phyloP scores from a whole-genome alignment of 2,113 vertebrate genomes.

The Ammospiza nelsoni region DNA sequence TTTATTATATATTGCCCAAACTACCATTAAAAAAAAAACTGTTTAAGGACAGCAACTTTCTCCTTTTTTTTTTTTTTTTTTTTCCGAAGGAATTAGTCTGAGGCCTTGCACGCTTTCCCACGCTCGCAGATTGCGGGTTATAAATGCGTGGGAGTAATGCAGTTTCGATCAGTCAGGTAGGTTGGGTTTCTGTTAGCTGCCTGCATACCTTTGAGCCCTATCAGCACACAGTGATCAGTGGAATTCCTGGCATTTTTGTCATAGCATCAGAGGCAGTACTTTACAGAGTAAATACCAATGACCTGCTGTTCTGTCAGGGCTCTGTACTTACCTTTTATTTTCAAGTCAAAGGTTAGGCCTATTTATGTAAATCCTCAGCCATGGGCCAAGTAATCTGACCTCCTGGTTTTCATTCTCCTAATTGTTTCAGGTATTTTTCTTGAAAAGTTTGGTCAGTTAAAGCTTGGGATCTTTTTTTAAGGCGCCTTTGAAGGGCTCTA shows the following conservation, averaged over 20 bases:
- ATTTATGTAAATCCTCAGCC: constrained; percentile 81
- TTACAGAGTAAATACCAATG: constrained; percentile 74
- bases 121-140: constrained; percentile 54
- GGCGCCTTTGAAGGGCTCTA: constrained; percentile 73
- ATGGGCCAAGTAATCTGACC: constrained; percentile 76
- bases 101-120: constrained; percentile 66
- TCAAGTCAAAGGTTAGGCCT: constrained; percentile 77
- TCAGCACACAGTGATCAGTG: constrained; percentile 76
- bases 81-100: constrained; percentile 36
- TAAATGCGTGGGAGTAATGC: constrained; percentile 69
- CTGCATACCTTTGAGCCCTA: constrained; percentile 70
- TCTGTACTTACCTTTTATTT: constrained; percentile 79
- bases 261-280: constrained; percentile 74
- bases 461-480: constrained; percentile 65
- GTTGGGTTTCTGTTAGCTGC: constrained; percentile 72
- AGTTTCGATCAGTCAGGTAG: constrained; percentile 76
- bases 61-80: neutral
- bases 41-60: neutral
- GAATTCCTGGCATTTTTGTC: constrained; percentile 80
- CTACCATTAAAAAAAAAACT: neutral
- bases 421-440: constrained; percentile 79
- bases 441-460: constrained; percentile 74
- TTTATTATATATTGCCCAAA: neutral
- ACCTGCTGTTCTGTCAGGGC: constrained; percentile 74
- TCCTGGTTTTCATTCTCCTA: constrained; percentile 76